These are phyloP conservation scores for Amphiprion percula DNA, from an alignment of 2,113 vertebrate genomes.

Conservation along the genomic window DNA sequence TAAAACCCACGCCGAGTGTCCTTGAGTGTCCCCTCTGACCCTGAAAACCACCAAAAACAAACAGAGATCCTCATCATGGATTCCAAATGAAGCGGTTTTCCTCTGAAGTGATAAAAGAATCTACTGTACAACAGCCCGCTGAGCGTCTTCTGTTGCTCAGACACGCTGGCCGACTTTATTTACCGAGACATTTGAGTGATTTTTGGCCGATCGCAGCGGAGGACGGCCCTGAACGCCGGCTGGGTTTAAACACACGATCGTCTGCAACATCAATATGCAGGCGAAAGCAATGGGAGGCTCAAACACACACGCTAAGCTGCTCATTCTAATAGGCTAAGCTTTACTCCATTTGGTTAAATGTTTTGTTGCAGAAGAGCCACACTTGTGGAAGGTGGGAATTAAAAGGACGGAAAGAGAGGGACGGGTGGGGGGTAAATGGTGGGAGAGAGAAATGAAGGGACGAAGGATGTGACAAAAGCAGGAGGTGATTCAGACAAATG, in stretches of 20 bases:
- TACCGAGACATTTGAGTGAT: conserved; percentile 32
- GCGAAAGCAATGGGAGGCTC: conserved; percentile 40
- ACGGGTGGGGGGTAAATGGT: not conserved
- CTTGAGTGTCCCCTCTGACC: conserved; percentile 18
- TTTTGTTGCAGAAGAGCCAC: conserved; percentile 55
- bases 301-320: conserved; percentile 51
- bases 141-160: conserved; percentile 24
- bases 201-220: conserved; percentile 48
- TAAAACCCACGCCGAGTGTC: not conserved
- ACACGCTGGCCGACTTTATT: conserved; percentile 38
- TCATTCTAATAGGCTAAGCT: conserved; percentile 57
- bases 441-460: not conserved
- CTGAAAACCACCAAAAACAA: not conserved
- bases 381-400: conserved; percentile 27
- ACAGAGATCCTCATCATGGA: not conserved
- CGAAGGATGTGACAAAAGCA: too few species aligned
- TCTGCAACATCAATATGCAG: conserved; percentile 51
- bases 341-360: conserved; percentile 67
- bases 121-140: conserved; percentile 11
- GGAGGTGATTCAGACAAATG: not conserved
- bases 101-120: conserved; percentile 3
- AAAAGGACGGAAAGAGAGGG: not conserved
- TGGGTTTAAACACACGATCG: conserved; percentile 39
- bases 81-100: conserved; percentile 15
- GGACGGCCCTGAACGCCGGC: conserved; percentile 44